Evolutionary conservation across 2,113 vertebrate genomes (phyloP), one percentile per base, ranked within the genome.

Genomic region (Myanophis thanlyinensis): DNA sequence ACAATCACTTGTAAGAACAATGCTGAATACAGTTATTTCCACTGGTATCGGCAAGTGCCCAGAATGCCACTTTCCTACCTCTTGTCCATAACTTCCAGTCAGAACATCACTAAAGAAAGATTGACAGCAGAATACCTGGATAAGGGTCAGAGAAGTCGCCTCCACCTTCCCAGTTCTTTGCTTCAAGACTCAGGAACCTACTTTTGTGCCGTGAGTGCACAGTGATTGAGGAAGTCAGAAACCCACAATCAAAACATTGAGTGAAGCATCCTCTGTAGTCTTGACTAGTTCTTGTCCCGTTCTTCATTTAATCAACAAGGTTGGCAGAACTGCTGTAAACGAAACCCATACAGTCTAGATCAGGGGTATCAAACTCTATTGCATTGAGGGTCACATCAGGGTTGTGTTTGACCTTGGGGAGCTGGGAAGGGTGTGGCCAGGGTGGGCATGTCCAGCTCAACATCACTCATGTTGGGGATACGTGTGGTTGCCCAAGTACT

Each of bases 161-260:
- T 90, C 2, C 89, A 90, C 51, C n/a, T 90, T 49, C 51, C 89
- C 40, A 59, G 5, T 48, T 40, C 62, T 80, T 23, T 15, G 48
- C 62, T 90, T 44, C 30, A 44, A 25, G 27, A 80, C 48, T 80
- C 89, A 80, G 89, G 89, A 23, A 84, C n/a, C n/a, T 90, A 84
- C 11, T 90, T 80, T 12, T 90, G 89, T 84, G 89, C 11, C 4
- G n/a, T 8, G 10, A 12, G 2, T 1, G 46, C 89, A 90, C 89
- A 27, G n/a, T 9, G 11, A 8, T 52, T 22, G 62, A 90, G 89
- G 89, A 90, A 90, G 62, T 25, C n/a, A 49, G 11, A 27, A 3
- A 11, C 11, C 11, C 62, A 40, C 30, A 13, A 2, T 7, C n/a
- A 52, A 40, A 84, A 52, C 48, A 51, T 0, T 9, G 3, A 9